Percentiles rank a stretch among this genome's conserved stretches.
These are phyloP conservation scores for Agelaius tricolor DNA, from an alignment of 2,113 vertebrate genomes.

Conservation along the genomic window DNA sequence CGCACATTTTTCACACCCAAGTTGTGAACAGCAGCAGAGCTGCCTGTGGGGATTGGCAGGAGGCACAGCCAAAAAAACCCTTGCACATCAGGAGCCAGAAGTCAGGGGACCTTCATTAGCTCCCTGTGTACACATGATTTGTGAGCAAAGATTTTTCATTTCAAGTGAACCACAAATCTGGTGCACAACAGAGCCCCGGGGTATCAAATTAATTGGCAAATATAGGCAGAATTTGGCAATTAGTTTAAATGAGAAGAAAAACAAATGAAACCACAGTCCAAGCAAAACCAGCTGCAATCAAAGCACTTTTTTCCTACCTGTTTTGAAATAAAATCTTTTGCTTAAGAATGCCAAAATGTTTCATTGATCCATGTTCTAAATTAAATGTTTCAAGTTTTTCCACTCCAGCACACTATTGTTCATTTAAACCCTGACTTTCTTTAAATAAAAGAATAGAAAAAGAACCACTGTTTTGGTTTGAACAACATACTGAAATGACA, in stretches of 20 bases:
- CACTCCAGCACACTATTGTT: neutral
- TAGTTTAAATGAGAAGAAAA: neutral
- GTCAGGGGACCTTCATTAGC: neutral
- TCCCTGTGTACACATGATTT: neutral
- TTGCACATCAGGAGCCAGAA: neutral
- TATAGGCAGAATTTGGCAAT: neutral
- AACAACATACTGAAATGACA: neutral
- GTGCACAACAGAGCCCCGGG: neutral
- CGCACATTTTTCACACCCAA: too few relatives aligned
- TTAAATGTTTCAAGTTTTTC: slow-evolving; percentile 38
- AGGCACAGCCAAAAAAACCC: neutral
- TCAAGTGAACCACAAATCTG: neutral
- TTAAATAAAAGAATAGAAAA: neutral
- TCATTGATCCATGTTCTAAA: slow-evolving; percentile 15
- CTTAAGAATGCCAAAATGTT: slow-evolving; percentile 33
- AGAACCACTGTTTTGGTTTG: neutral
- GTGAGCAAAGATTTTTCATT: neutral
- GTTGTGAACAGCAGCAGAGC: neutral
- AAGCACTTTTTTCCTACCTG: neutral
- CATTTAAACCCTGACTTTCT: neutral
- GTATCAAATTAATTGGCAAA: neutral
- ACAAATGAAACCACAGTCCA: neutral
- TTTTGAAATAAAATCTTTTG: slow-evolving; percentile 25
- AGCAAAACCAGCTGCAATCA: neutral
- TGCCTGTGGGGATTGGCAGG: rapidly evolving